Evolutionary conservation across 2,888 invertebrate genomes (phyloP).

Genomic region (Eilema caniola): DNA sequence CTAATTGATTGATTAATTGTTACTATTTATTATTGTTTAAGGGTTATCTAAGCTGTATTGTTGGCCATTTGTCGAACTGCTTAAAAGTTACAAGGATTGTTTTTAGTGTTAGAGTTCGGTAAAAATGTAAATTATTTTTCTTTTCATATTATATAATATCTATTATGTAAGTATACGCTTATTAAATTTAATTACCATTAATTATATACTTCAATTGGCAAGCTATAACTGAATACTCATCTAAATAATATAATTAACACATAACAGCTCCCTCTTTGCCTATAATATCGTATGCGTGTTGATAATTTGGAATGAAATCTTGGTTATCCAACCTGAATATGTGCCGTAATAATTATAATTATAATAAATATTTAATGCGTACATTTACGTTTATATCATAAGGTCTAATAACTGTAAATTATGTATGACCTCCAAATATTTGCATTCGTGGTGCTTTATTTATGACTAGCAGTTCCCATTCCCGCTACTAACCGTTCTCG

Average conservation of each 20-base stretch:
- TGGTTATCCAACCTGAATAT: slow-evolving; percentile 27
- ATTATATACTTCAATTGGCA: slow-evolving; percentile 5
- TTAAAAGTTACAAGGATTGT: too few species aligned
- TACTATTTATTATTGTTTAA: too few species aligned
- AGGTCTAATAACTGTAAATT: slow-evolving; percentile 9
- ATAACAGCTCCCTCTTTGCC: slow-evolving; percentile 2
- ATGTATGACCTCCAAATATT: background rate
- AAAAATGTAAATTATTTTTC: background rate
- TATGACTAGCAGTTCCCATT: too few species aligned
- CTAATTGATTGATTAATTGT: too few species aligned
- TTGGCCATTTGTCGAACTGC: too few species aligned
- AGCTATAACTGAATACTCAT: slow-evolving; percentile 21
- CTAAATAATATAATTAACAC: slow-evolving; percentile 38
- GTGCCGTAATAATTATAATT: slow-evolving; percentile 16
- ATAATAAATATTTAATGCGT: slow-evolving; percentile 21
- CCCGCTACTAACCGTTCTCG: too few species aligned
- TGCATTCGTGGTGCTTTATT: background rate
- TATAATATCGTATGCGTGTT: slow-evolving; percentile 28
- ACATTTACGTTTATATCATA: slow-evolving; percentile 12
- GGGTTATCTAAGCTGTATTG: too few species aligned
- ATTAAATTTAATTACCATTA: background rate
- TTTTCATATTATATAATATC: background rate
- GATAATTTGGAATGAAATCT: slow-evolving; percentile 34
- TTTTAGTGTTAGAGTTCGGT: background rate
- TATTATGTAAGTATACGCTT: background rate